phyloP scores from a whole-genome alignment of 1,140 invertebrate species.

The Drosophila oshimai region DNA sequence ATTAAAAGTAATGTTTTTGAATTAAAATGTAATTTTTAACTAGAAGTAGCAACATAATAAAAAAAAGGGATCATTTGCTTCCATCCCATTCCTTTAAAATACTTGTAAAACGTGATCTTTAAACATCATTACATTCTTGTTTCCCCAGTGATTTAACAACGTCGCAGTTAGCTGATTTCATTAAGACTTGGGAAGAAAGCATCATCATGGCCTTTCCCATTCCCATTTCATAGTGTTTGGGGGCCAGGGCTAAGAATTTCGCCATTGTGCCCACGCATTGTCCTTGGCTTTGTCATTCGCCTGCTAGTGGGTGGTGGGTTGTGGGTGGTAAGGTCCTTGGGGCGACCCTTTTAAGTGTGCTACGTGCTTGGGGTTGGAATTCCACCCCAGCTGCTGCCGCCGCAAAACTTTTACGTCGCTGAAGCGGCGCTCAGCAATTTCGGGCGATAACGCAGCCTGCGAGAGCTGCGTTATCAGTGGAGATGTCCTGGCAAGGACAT shows the following conservation, averaged over 20 bases:
- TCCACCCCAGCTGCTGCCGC: slow-evolving; percentile 7
- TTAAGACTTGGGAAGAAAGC: background rate
- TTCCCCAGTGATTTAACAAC: background rate
- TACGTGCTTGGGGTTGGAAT: background rate
- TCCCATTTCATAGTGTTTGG: background rate
- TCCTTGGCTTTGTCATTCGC: slow-evolving; percentile 35
- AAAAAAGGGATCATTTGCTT: too few relatives aligned
- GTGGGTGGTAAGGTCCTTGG: slow-evolving; percentile 10
- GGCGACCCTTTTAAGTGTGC: slow-evolving; percentile 17
- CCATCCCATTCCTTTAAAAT: too few relatives aligned
- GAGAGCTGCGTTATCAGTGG: slow-evolving; percentile 14
- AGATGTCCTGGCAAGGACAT: slow-evolving; percentile 67
- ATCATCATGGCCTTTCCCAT: background rate
- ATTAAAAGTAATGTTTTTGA: too few relatives aligned
- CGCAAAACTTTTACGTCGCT: slow-evolving; percentile 33
- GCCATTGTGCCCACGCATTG: slow-evolving; percentile 30
- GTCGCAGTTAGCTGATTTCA: slow-evolving; percentile 16
- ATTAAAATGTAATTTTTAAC: too few relatives aligned
- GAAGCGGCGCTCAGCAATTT: slow-evolving; percentile 48
- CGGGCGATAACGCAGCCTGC: slow-evolving; percentile 29
- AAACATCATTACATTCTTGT: too few relatives aligned
- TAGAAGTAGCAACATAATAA: too few relatives aligned
- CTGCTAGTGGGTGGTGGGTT: background rate
- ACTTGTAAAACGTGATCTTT: too few relatives aligned
- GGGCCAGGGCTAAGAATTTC: slow-evolving; percentile 25